Conservation (phyloP, 2,797 vertebrate species). For the Xiphophorus birchmanni region DNA sequence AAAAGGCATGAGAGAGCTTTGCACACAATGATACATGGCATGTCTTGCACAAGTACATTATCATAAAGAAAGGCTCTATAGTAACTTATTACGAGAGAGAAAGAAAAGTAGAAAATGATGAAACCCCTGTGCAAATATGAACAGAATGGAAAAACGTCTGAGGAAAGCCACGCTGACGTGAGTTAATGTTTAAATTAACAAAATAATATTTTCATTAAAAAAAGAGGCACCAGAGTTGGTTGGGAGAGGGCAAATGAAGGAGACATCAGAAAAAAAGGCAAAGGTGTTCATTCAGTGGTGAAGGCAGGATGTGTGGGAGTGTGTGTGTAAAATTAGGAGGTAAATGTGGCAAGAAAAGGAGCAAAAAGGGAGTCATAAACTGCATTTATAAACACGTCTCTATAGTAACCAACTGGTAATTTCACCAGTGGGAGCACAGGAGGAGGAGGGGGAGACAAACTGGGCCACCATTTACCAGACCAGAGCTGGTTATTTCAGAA, state of each 20-base stretch:
- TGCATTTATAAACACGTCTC: slow-evolving; percentile 83
- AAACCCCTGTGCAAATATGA: slow-evolving; percentile 46
- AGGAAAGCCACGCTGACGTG: slow-evolving; percentile 46
- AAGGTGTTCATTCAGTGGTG: slow-evolving; percentile 34
- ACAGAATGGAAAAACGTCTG: slow-evolving; percentile 56
- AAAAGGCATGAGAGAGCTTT: slow-evolving; percentile 38
- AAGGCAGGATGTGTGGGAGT: background rate
- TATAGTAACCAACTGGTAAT: slow-evolving; percentile 84
- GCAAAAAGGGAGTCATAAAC: slow-evolving; percentile 77
- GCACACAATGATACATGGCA: slow-evolving; percentile 55
- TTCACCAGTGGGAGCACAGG: slow-evolving; percentile 63
- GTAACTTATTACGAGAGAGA: slow-evolving; percentile 44
- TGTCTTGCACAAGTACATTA: slow-evolving; percentile 62
- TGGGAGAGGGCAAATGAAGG: slow-evolving; percentile 41
- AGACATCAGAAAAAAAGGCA: slow-evolving; percentile 8
- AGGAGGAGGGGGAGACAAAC: slow-evolving; percentile 47
- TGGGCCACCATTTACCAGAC: slow-evolving; percentile 74
- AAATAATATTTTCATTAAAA: slow-evolving; percentile 65
- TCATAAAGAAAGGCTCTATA: slow-evolving; percentile 58
- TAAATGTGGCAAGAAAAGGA: slow-evolving; percentile 65
- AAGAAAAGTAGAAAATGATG: slow-evolving; percentile 41
- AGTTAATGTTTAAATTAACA: slow-evolving; percentile 58
- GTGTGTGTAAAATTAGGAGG: slow-evolving; percentile 53
- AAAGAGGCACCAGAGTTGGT: slow-evolving; percentile 25
- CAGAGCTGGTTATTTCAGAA: slow-evolving; percentile 64